Conservation (phyloP, 2,113 vertebrate genomes). For the Nerophis lumbriciformis region DNA sequence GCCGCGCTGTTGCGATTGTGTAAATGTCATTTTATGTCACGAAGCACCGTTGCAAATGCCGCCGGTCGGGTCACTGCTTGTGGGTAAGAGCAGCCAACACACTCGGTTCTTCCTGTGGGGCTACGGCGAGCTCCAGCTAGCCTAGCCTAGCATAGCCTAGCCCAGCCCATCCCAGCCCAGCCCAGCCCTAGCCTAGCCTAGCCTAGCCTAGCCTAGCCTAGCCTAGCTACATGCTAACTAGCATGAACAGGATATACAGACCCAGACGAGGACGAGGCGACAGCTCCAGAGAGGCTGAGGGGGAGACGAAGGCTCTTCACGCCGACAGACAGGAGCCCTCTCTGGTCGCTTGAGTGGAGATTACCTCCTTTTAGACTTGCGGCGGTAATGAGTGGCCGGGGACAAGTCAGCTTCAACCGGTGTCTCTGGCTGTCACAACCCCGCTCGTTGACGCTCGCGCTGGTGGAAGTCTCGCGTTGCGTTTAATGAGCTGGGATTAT, state of each 20-base stretch:
- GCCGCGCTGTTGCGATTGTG: background rate
- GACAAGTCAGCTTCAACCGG: conserved; percentile 39
- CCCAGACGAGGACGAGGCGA: conserved; percentile 49
- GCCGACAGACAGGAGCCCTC: conserved; percentile 12
- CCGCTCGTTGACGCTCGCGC: conserved; percentile 42
- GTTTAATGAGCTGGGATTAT: background rate
- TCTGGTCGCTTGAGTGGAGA: background rate
- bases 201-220: conserved; percentile 13
- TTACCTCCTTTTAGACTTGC: background rate
- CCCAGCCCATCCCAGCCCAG: background rate
- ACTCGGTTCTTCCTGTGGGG: background rate
- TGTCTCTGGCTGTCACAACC: conserved; percentile 43
- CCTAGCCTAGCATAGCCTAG: background rate
- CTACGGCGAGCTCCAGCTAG: conserved; percentile 14
- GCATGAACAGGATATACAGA: conserved; percentile 28
- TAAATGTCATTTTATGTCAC: background rate
- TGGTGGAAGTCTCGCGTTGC: conserved; percentile 49
- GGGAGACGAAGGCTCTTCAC: background rate
- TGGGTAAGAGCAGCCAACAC: background rate
- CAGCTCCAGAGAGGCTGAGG: conserved; percentile 24
- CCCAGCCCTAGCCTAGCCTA: conserved; percentile 19
- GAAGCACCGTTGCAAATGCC: background rate
- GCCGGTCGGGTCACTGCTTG: background rate
- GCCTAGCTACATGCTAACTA: conserved; percentile 14
- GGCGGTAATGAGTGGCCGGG: conserved; percentile 6